phyloP scores from a whole-genome alignment of 1,140 invertebrate genomes.

The Drosophila pachea region DNA sequence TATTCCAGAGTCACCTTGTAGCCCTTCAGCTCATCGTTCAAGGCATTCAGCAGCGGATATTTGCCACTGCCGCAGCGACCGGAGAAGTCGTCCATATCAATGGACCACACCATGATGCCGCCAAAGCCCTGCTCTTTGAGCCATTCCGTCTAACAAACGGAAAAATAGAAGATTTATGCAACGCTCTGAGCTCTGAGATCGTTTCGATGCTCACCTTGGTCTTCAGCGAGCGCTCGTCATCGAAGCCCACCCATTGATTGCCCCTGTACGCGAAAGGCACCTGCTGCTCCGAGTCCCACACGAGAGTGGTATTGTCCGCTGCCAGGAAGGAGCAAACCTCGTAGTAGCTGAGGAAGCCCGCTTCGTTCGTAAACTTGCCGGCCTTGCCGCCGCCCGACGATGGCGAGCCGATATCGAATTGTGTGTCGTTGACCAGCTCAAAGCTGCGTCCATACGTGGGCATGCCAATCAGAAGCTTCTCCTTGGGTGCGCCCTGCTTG shows the following conservation, averaged over 20 bases:
- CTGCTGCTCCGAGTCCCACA: conserved; percentile 98
- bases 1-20: conserved; percentile 92
- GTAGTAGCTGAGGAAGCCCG: conserved; percentile 95
- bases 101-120: conserved; percentile 98
- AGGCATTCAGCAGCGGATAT: conserved; percentile 92
- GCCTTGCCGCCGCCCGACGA: conserved; percentile 90
- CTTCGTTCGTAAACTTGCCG: conserved; percentile 92
- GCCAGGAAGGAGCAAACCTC: conserved; percentile 96
- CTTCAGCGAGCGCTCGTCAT: conserved; percentile 94
- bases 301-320: conserved; percentile 93
- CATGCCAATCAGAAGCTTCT: conserved; percentile 97
- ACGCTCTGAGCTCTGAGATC: conserved; percentile 6
- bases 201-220: conserved; percentile 87
- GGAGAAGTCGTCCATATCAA: conserved; percentile 97
- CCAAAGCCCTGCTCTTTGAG: conserved; percentile 95
- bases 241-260: conserved; percentile 97
- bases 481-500: conserved; percentile 94
- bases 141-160: conserved; percentile 89
- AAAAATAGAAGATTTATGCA: not conserved
- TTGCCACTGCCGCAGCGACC: conserved; percentile 93
- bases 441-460: conserved; percentile 97
- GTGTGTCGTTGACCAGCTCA: conserved; percentile 91
- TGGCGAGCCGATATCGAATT: conserved; percentile 95
- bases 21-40: conserved; percentile 90
- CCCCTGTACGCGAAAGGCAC: conserved; percentile 95